phyloP scores from a whole-genome alignment of 1,140 invertebrate species.

The Agraylea sexmaculata region DNA sequence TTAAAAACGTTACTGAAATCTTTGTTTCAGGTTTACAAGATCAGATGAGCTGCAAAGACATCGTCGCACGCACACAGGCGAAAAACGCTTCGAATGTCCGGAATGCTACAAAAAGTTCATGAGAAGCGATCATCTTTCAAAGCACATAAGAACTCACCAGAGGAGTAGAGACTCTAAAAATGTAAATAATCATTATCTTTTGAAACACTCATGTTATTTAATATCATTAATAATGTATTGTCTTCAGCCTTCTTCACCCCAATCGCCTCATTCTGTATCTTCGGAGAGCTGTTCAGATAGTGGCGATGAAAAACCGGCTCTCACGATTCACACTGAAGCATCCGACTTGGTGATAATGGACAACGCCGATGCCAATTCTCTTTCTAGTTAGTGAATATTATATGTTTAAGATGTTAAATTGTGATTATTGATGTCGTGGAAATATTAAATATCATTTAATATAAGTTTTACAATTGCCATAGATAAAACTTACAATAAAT shows the following conservation, averaged over 20 bases:
- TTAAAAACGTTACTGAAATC: neutral
- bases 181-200: too few relatives aligned
- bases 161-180: conserved; percentile 62
- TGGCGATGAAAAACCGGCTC: conserved; percentile 39
- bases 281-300: conserved; percentile 38
- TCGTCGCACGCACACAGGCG: conserved; percentile 77
- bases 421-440: too few relatives aligned
- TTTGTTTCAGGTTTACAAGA: conserved; percentile 67
- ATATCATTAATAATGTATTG: neutral
- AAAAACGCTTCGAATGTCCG: conserved; percentile 75
- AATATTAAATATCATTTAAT: too few relatives aligned
- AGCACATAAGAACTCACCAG: conserved; percentile 77
- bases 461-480: too few relatives aligned
- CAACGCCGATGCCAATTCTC: conserved; percentile 10
- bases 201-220: neutral
- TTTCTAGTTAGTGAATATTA: conserved; percentile 12
- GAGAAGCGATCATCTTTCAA: conserved; percentile 78
- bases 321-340: conserved; percentile 31
- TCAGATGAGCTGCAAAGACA: conserved; percentile 93
- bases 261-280: conserved; percentile 35
- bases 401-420: conserved; percentile 2
- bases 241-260: too few relatives aligned
- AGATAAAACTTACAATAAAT: too few relatives aligned
- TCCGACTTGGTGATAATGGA: conserved; percentile 2
- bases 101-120: conserved; percentile 80